Percentiles rank a stretch among this genome's conserved stretches.
phyloP scores from a whole-genome alignment of 2,888 invertebrate species.

The Mantis religiosa region DNA sequence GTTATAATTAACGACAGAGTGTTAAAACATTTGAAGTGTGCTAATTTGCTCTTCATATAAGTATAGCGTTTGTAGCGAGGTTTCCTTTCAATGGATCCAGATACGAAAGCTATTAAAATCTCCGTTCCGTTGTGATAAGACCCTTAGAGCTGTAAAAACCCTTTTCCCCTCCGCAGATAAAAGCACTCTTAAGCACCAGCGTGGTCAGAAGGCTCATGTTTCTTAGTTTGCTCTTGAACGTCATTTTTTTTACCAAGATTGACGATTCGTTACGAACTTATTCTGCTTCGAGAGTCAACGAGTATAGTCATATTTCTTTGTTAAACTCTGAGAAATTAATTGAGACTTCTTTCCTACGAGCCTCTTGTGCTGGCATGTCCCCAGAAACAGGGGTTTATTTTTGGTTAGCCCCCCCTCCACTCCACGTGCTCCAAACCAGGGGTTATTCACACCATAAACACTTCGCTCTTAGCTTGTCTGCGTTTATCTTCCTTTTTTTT shows the following conservation, averaged over 20 bases:
- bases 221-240: not conserved
- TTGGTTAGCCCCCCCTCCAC: not conserved
- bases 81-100: too few species aligned
- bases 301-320: not conserved
- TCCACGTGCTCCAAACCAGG: not conserved
- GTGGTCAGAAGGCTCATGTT: not conserved
- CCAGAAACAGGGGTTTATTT: not conserved
- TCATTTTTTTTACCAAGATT: not conserved
- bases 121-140: too few species aligned
- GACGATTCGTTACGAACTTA: not conserved
- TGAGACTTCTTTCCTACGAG: not conserved
- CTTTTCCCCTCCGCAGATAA: not conserved
- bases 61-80: too few species aligned
- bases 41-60: too few species aligned
- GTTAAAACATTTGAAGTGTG: too few species aligned
- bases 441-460: slow-evolving; percentile 13
- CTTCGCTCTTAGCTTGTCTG: not conserved
- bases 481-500: not conserved
- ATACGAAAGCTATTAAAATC: too few species aligned
- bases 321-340: not conserved
- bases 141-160: too few species aligned
- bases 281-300: not conserved
- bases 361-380: not conserved
- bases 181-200: not conserved
- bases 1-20: too few species aligned